These are phyloP conservation scores for Phaethon lepturus DNA, from an alignment of 2,113 vertebrate genomes.

Conservation along the genomic window DNA sequence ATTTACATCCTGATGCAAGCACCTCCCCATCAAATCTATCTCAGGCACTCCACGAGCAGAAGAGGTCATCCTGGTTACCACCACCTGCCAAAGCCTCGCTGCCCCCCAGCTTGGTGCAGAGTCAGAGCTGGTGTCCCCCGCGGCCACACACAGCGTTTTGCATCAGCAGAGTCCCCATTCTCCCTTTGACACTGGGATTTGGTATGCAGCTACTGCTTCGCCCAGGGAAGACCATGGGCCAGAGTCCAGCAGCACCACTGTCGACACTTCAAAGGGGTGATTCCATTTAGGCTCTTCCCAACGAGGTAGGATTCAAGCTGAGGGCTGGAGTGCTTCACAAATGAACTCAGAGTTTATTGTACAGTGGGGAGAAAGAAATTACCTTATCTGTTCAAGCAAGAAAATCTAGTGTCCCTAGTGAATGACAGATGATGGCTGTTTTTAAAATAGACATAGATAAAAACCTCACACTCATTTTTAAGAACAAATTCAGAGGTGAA, in stretches of 20 bases:
- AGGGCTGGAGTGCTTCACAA: background rate
- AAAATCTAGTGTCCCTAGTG: background rate
- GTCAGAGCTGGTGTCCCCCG: accelerated
- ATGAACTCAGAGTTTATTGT: background rate
- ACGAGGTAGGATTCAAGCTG: background rate
- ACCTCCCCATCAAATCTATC: background rate
- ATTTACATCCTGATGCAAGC: background rate
- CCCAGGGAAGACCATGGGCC: background rate
- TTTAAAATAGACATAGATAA: background rate
- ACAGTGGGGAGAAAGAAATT: background rate
- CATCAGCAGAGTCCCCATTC: background rate
- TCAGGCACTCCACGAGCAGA: accelerated
- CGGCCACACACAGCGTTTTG: background rate
- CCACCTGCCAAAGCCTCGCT: background rate
- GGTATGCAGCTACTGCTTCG: background rate
- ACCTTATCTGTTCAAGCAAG: background rate
- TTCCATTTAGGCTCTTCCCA: background rate
- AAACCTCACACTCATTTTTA: background rate
- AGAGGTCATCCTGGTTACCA: background rate
- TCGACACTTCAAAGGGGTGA: background rate
- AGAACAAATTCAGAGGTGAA: background rate
- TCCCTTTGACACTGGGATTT: background rate
- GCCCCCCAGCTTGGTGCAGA: accelerated
- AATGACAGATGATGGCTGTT: background rate
- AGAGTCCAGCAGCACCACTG: accelerated